phyloP scores from a whole-genome alignment of 2,797 vertebrate genomes.

The Heliangelus exortis region DNA sequence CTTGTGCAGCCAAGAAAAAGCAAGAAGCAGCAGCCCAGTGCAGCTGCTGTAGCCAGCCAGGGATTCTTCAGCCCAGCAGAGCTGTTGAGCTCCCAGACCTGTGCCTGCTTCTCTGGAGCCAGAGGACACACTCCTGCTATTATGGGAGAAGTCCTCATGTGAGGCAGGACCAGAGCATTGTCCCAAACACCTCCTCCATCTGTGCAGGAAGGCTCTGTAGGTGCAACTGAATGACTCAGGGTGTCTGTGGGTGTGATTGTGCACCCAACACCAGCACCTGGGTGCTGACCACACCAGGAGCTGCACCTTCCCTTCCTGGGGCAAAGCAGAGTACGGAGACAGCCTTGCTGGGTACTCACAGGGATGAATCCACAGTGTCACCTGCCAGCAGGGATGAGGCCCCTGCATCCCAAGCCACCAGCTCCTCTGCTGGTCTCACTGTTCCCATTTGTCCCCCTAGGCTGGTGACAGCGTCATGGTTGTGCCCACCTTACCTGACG shows the following conservation, averaged over 20 bases:
- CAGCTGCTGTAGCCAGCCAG: not conserved
- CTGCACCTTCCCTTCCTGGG: not conserved
- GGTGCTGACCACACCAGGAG: not conserved
- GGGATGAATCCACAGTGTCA: not conserved
- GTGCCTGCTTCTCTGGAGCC: not conserved
- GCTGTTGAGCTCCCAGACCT: not conserved
- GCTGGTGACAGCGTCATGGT: conserved; percentile 93
- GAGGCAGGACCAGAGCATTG: not conserved
- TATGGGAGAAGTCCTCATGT: not conserved
- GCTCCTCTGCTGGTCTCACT: not conserved
- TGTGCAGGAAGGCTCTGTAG: not conserved
- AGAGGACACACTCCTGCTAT: not conserved
- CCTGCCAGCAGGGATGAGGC: no score
- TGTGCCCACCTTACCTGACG: conserved; percentile 87
- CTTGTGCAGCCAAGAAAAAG: not conserved
- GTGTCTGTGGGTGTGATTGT: no score
- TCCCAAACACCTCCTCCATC: not conserved
- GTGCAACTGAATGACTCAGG: not conserved
- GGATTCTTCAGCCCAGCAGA: not conserved
- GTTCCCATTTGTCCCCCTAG: conserved; percentile 67
- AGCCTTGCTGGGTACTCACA: rapidly evolving
- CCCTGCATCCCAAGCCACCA: not conserved
- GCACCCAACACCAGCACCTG: not conserved
- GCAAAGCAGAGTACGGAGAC: not conserved
- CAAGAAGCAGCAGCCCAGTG: not conserved